Conservation (phyloP, 2,113 vertebrate species). For the Pagrus major region DNA sequence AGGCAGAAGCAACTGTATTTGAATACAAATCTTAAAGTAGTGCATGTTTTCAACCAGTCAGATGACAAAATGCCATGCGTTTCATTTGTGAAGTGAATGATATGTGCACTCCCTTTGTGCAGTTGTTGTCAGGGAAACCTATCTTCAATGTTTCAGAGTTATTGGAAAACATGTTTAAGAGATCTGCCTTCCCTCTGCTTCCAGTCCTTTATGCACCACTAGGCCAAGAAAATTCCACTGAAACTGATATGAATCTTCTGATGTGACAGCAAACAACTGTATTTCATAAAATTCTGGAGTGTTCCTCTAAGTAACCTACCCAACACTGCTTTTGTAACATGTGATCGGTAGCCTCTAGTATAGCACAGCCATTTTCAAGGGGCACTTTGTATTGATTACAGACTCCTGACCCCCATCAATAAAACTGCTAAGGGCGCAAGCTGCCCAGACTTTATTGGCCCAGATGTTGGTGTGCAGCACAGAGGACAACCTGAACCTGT, state of each 20-base stretch:
- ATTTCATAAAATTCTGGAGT: conserved; percentile 14
- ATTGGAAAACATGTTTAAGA: not conserved
- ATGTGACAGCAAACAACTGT: not conserved
- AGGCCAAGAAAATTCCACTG: not conserved
- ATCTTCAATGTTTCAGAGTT: not conserved
- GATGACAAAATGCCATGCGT: not conserved
- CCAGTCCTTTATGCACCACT: not conserved
- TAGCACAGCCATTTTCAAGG: not conserved
- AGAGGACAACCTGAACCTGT: conserved; percentile 28
- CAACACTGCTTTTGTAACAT: conserved; percentile 19
- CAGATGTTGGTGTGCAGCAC: conserved; percentile 29
- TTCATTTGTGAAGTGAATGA: not conserved
- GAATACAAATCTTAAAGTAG: not conserved
- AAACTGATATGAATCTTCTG: conserved; percentile 8
- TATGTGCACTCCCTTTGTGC: not conserved
- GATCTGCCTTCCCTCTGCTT: not conserved
- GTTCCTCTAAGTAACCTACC: not conserved
- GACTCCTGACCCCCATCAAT: conserved; percentile 1
- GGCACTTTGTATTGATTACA: not conserved
- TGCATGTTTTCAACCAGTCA: conserved; percentile 1
- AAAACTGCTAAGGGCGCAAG: conserved; percentile 7
- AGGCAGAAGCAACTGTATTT: not conserved
- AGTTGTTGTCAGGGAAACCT: not conserved
- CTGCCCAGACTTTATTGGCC: conserved; percentile 14
- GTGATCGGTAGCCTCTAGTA: conserved; percentile 24